Conservation (phyloP, 2,888 invertebrate species). For the Eugnorisma glareosa region DNA sequence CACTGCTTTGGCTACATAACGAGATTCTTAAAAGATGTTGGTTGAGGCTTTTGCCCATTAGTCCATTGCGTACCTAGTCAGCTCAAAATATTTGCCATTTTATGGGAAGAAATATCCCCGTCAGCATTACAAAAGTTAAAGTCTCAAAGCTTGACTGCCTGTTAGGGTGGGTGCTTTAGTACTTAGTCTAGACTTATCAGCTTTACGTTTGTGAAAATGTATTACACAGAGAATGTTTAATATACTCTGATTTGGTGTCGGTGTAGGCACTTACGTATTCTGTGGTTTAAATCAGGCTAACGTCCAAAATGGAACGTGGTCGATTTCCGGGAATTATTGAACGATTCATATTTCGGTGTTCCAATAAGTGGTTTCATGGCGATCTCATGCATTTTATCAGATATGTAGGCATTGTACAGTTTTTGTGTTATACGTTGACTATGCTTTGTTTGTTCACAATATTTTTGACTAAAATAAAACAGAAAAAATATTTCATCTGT, state of each 20-base stretch:
- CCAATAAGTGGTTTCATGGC: neutral
- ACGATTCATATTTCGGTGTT: neutral
- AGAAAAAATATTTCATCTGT: too few species aligned
- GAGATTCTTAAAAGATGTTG: neutral
- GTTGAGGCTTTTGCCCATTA: neutral
- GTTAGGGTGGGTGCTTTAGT: neutral
- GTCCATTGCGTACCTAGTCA: neutral
- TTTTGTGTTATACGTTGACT: neutral
- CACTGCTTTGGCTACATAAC: neutral
- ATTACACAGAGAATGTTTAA: neutral
- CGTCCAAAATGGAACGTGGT: neutral
- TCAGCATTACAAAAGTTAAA: neutral
- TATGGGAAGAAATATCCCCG: neutral
- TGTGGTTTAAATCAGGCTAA: neutral
- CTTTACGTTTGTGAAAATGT: neutral
- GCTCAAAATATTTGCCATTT: neutral
- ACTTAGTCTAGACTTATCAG: neutral
- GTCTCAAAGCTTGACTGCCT: neutral
- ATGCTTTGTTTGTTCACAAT: neutral
- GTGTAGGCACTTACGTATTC: neutral
- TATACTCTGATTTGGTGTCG: neutral
- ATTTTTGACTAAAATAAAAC: neutral
- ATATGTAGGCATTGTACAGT: neutral
- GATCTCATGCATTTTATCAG: neutral
- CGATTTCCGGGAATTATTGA: neutral